A percentile compares a stretch with the other conserved stretches of the same genome.
These are phyloP conservation scores for Hetaerina titia DNA, from an alignment of 2,888 invertebrate species.

Conservation along the genomic window DNA sequence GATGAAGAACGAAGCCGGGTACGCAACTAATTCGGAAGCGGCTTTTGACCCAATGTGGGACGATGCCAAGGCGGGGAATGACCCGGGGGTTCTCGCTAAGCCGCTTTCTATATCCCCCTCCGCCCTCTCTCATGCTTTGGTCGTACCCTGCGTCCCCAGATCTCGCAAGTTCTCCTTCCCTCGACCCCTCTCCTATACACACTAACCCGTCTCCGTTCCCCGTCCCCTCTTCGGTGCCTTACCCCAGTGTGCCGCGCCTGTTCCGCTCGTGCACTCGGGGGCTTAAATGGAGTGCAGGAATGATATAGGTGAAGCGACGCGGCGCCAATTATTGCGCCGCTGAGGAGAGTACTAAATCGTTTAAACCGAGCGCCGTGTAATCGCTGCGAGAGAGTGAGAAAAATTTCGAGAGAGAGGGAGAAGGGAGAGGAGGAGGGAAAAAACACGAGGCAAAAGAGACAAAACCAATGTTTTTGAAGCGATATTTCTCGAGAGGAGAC, in stretches of 20 bases:
- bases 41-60: constrained; percentile 60
- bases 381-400: constrained; percentile 33
- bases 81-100: constrained; percentile 48
- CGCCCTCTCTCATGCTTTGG: neutral
- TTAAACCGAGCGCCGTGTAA: constrained; percentile 58
- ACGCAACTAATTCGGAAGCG: constrained; percentile 5
- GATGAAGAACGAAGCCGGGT: neutral
- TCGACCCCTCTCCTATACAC: neutral
- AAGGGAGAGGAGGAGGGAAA: neutral
- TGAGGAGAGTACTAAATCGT: constrained; percentile 61
- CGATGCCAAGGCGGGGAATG: constrained; percentile 49
- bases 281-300: constrained; percentile 53
- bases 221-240: neutral
- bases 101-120: constrained; percentile 44
- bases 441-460: neutral
- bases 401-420: neutral
- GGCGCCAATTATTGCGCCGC: constrained; percentile 53
- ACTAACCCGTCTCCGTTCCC: neutral
- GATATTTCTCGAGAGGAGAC: constrained; percentile 33
- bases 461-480: constrained; percentile 18
- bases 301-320: constrained; percentile 60
- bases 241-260: neutral
- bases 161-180: neutral
- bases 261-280: neutral
- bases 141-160: neutral